A percentile compares a stretch with the other conserved stretches of the same genome.
Conservation (phyloP, 92 coral and sea anemone species). For the Porites cylindrica region DNA sequence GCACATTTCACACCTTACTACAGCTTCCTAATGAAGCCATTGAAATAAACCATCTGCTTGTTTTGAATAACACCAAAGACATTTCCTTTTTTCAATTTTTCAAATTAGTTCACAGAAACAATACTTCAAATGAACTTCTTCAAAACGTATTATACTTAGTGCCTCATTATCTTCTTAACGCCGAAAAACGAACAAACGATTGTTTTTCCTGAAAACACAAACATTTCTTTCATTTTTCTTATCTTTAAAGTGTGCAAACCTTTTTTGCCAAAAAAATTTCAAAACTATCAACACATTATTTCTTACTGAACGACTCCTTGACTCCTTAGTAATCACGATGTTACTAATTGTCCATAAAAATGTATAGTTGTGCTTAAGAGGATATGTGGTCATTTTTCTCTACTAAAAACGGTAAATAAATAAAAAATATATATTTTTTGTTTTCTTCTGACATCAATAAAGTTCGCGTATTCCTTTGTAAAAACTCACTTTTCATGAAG, state of each 20-base stretch:
- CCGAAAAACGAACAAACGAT: neutral
- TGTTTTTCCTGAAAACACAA: neutral
- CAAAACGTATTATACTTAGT: neutral
- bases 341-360: too few species aligned
- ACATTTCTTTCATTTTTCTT: neutral
- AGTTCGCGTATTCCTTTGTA: too few species aligned
- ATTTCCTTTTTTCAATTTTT: too few species aligned
- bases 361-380: neutral
- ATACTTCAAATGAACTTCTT: conserved; percentile 14
- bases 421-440: too few species aligned
- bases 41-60: conserved; percentile 14
- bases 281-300: neutral
- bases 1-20: conserved; percentile 27
- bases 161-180: neutral
- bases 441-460: too few species aligned
- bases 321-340: too few species aligned
- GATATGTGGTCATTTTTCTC: neutral
- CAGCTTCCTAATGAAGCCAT: conserved; percentile 14
- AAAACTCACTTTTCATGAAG: too few species aligned
- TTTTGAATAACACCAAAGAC: neutral
- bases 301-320: neutral
- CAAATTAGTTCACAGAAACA: neutral
- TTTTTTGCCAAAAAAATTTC: neutral
- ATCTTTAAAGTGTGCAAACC: neutral
- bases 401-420: neutral